A percentile compares a stretch with the other conserved stretches of the same genome.
Conservation (phyloP, 2,888 invertebrate genomes). For the Nomada hirtipes region DNA sequence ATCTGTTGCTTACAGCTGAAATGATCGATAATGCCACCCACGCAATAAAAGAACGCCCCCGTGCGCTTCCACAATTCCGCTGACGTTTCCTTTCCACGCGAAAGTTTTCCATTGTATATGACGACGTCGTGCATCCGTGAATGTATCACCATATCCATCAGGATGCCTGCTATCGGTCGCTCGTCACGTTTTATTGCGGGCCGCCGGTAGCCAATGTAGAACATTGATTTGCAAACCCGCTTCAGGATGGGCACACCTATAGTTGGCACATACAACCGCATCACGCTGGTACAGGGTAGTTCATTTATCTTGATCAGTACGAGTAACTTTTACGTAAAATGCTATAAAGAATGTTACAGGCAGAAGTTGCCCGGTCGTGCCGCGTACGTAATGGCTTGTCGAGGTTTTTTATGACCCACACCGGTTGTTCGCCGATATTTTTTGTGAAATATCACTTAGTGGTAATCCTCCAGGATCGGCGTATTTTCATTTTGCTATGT, state of each 20-base stretch:
- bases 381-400: conserved; percentile 28
- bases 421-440: conserved; percentile 5
- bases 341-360: conserved; percentile 32
- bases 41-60: conserved; percentile 48
- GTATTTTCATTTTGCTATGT: neutral
- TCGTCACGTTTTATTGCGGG: conserved; percentile 59
- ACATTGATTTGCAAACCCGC: conserved; percentile 61
- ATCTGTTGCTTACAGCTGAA: conserved; percentile 16
- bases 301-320: conserved; percentile 36
- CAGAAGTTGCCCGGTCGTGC: neutral
- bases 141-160: conserved; percentile 48
- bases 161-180: conserved; percentile 45
- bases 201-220: conserved; percentile 54
- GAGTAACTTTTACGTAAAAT: conserved; percentile 30
- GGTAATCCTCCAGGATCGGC: neutral
- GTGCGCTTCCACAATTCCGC: conserved; percentile 35
- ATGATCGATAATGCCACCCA: conserved; percentile 63
- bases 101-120: conserved; percentile 47
- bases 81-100: conserved; percentile 34
- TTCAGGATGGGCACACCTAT: conserved; percentile 52
- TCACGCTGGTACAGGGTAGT: conserved; percentile 2
- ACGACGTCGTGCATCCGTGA: conserved; percentile 33
- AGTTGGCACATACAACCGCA: conserved; percentile 20
- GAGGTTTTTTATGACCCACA: conserved; percentile 8
- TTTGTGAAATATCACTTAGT: conserved; percentile 6